These are phyloP conservation scores for Diceros bicornis DNA, from an alignment of 2,797 vertebrate species.

Conservation along the genomic window DNA sequence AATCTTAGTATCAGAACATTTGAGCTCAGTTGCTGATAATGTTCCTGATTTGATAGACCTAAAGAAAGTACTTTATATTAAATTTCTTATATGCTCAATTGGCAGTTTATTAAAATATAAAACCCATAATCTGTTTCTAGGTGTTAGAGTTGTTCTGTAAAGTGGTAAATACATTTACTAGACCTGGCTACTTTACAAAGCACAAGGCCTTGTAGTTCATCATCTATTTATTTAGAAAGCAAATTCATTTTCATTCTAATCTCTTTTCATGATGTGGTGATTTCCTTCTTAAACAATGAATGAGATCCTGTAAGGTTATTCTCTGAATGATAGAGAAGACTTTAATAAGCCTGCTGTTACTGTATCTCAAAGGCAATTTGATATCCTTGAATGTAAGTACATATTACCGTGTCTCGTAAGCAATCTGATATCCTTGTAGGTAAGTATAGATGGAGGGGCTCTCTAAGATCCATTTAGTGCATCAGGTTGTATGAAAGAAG, in stretches of 20 bases:
- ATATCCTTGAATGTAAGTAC: conserved; percentile 54
- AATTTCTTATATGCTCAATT: not conserved
- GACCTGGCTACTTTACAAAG: conserved; percentile 32
- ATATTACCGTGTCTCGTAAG: not conserved
- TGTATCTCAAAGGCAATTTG: conserved; percentile 37
- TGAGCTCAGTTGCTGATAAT: not conserved
- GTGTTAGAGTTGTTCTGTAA: not conserved
- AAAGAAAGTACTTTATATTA: conserved; percentile 43
- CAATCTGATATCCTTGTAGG: conserved; percentile 24
- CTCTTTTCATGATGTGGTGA: conserved; percentile 34
- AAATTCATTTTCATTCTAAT: conserved; percentile 54
- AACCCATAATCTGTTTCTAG: not conserved
- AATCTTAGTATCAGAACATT: not conserved
- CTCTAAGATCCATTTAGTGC: not conserved
- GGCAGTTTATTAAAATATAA: conserved; percentile 22
- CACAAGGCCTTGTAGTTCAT: not conserved
- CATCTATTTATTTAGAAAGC: conserved; percentile 34
- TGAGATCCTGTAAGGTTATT: conserved; percentile 54
- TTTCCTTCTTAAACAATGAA: conserved; percentile 47
- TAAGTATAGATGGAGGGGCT: conserved; percentile 30
- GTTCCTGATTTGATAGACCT: not conserved
- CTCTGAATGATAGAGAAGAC: conserved; percentile 36
- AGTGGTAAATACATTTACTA: not conserved
- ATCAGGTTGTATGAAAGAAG: conserved; percentile 50
- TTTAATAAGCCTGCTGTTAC: conserved; percentile 2